Evolutionary conservation across 2,888 invertebrate species (phyloP), one percentile per base, ranked within the genome.

Genomic region (Agrotis clavis): DNA sequence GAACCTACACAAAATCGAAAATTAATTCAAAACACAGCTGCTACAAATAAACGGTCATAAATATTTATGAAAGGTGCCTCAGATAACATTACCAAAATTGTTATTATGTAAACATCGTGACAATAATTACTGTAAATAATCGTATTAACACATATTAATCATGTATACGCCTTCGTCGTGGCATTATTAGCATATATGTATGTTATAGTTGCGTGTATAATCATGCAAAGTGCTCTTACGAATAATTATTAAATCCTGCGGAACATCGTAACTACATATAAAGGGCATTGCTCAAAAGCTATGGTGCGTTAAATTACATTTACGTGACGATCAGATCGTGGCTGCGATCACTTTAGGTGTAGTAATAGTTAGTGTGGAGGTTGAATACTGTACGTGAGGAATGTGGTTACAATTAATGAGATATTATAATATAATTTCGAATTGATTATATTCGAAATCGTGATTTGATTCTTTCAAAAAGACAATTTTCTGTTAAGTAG

Each of bases 201-300:
- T 62, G 57, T 69, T 60, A 71, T 60, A 77, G 83, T 77, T 75
- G 56, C 67, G 56, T 21, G 75, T 69, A 81, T 83, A 85, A 80
- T 86, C 79, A 86, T 81, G 77, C 74, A 81, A 86, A 86, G 83
- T 85, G 86, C 81, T 86, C 64, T 81, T 83, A 81, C 64, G 78
- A 81, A 77, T 79, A 85, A 81, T 86, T 77, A 83, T 85, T 85
- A 83, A 86, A 86, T 84, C 83, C 77, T 74, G 67, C 70, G 75
- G 77, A 76, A 86, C 83, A 78, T 65, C 54, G 66, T 65, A 68
- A 71, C 67, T 66, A 82, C 74, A 54, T 79, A 54, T 79, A 71
- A 64, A 82, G 69, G 68, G 62, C 69, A 67, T 70, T 63, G 71
- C 75, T 75, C 73, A 73, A 75, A 81, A 83, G 79, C 82, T 82